Conservation (phyloP, 2,113 vertebrate genomes). For the Carollia perspicillata region DNA sequence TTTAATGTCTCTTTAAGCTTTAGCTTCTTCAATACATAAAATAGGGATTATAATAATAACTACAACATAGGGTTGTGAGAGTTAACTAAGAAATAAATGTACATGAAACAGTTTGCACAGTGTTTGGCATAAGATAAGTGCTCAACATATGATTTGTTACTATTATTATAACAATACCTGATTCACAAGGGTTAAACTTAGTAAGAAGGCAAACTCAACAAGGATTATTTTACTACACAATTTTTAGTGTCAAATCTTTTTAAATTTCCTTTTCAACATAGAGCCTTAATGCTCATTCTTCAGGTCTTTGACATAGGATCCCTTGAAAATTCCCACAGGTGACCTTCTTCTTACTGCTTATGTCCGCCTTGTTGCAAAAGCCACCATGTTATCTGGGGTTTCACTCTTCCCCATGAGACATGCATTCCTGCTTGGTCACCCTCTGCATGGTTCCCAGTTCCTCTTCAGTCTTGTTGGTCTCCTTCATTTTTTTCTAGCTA, state of each 20-base stretch:
- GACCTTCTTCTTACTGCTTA: background rate
- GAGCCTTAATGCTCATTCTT: slow-evolving; percentile 35
- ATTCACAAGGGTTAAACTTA: background rate
- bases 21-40: background rate
- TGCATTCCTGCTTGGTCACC: background rate
- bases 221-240: background rate
- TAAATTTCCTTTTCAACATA: background rate
- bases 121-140: background rate
- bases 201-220: background rate
- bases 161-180: background rate
- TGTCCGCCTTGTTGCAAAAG: slow-evolving; percentile 47
- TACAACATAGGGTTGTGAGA: background rate
- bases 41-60: background rate
- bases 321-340: background rate
- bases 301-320: background rate
- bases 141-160: background rate
- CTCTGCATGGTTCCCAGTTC: slow-evolving; percentile 44
- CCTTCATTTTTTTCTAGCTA: slow-evolving; percentile 28
- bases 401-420: slow-evolving; percentile 37
- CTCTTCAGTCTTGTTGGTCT: slow-evolving; percentile 42
- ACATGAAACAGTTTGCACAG: background rate
- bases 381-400: background rate
- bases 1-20: background rate
- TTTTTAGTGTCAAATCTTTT: background rate
- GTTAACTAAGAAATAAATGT: background rate